Evolutionary conservation across 2,888 invertebrate species (phyloP).

Genomic region (Nemurella pictetii): DNA sequence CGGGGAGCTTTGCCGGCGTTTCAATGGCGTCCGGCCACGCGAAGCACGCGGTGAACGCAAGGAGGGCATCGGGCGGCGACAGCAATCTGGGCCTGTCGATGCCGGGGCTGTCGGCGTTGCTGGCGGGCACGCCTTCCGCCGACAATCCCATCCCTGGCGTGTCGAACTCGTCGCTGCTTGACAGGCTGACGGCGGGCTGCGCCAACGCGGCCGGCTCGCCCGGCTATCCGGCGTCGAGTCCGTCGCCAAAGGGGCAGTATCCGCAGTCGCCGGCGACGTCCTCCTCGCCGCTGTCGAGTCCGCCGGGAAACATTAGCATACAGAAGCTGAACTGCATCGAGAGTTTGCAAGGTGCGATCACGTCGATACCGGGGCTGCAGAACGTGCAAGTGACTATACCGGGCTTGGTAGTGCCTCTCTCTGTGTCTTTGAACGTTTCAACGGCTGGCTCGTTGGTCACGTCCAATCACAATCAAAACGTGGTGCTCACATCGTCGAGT

Average conservation of each 20-base stretch:
- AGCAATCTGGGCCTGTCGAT: slow-evolving; percentile 57
- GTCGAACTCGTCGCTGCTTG: slow-evolving; percentile 55
- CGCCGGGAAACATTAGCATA: slow-evolving; percentile 53
- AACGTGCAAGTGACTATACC: slow-evolving; percentile 79
- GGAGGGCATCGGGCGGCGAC: not conserved
- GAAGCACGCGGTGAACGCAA: not conserved
- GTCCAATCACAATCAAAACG: slow-evolving; percentile 40
- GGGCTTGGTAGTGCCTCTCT: slow-evolving; percentile 83
- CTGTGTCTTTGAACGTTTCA: slow-evolving; percentile 73
- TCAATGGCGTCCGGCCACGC: not conserved
- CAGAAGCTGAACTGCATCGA: slow-evolving; percentile 61
- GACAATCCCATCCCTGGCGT: slow-evolving; percentile 61
- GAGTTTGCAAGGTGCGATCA: slow-evolving; percentile 30
- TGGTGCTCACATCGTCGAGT: slow-evolving; percentile 30
- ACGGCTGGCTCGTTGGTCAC: slow-evolving; percentile 60
- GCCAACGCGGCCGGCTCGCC: slow-evolving; percentile 36
- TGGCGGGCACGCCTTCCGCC: slow-evolving; percentile 63
- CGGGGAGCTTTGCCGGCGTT: not conserved
- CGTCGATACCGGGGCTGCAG: slow-evolving; percentile 67
- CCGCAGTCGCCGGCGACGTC: slow-evolving; percentile 58
- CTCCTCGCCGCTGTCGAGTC: slow-evolving; percentile 45
- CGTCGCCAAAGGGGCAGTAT: slow-evolving; percentile 37
- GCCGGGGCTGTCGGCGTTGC: slow-evolving; percentile 61
- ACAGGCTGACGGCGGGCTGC: slow-evolving; percentile 59
- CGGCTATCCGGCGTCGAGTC: slow-evolving; percentile 32